Evolutionary conservation across 2,113 vertebrate species (phyloP), one percentile per base, ranked within the genome.

Genomic region (Saimiri boliviensis): DNA sequence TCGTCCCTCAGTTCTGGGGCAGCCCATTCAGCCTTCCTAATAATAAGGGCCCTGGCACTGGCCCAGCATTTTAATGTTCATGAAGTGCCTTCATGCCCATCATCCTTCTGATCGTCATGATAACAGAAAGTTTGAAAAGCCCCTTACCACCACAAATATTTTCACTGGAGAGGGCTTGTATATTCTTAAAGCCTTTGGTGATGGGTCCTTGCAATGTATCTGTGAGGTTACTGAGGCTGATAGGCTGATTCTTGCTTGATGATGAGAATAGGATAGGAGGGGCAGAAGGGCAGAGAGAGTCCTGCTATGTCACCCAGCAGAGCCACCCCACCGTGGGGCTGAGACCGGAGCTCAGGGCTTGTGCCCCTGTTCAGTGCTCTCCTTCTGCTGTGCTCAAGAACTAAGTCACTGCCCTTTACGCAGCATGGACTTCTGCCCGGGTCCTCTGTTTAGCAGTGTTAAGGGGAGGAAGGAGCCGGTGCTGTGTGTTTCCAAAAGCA

Each of bases 381-480:
- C 23, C 13, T 47, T 14, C 11, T 85, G 12, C 30, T n/a, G 49
- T 3, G 25, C 25, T 47, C 23, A 37, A 52, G 52, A 42, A 83
- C 35, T 37, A 21, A 10, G 1, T 49, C 54, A 47, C 47, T 74
- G 13, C n/a, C 49, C 20, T 54, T 86, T 13, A 74, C 23, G 8
- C 27, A 47, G 40, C 4, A 1, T 12, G 13, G 40, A n/a, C 35
- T 32, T 10, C 40, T 25, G 17, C 9, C 20, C 19, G 1, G 10
- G 23, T 12, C 54, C n/a, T 56, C 13, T 20, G 42, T 5, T 52
- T 1, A 17, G 16, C 6, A 32, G 40, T 1, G 6, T 45, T 79
- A 56, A 32, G 52, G 13, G 14, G 8, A 4, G 1, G 8, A 3
- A n/a, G 49, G 4, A 3, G 25, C 35, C 11, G 6, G 1, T 8